A percentile compares a stretch with the other conserved stretches of the same genome.
phyloP scores from a whole-genome alignment of 1,140 invertebrate genomes.

The Alviniconcha marisindica region DNA sequence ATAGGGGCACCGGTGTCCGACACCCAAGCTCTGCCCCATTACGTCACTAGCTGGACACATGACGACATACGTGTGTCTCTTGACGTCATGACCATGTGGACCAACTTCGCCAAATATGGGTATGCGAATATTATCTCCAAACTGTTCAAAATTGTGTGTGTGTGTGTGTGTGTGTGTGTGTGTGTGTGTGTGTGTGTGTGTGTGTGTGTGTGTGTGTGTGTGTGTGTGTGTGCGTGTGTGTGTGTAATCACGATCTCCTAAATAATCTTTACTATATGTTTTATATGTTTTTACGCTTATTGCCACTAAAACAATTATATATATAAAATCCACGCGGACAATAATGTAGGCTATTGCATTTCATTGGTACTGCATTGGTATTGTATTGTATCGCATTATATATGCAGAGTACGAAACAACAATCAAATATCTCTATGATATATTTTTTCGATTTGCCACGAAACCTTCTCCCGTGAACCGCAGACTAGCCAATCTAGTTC shows the following conservation, averaged over 20 bases:
- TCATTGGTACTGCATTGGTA: too few relatives aligned
- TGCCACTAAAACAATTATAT: not conserved
- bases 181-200: too few relatives aligned
- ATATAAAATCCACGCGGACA: too few relatives aligned
- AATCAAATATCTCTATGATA: too few relatives aligned
- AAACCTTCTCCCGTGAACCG: too few relatives aligned
- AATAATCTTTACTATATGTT: not conserved
- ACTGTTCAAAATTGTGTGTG: not conserved
- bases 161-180: constrained; percentile 1
- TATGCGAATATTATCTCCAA: not conserved
- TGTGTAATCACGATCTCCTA: not conserved
- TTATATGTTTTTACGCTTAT: not conserved
- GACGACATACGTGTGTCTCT: constrained; percentile 9
- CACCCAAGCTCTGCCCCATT: not conserved
- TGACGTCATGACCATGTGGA: constrained; percentile 32
- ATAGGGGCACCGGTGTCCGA: not conserved
- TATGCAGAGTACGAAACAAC: too few relatives aligned
- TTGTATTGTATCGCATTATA: too few relatives aligned
- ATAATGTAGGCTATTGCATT: too few relatives aligned
- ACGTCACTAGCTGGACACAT: not conserved
- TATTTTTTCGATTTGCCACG: too few relatives aligned
- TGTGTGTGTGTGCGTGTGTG: too few relatives aligned
- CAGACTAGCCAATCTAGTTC: too few relatives aligned
- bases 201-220: too few relatives aligned
- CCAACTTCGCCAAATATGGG: constrained; percentile 38